Evolutionary conservation across 2,888 invertebrate genomes (phyloP).

Genomic region (Sarcophaga rosellei): DNA sequence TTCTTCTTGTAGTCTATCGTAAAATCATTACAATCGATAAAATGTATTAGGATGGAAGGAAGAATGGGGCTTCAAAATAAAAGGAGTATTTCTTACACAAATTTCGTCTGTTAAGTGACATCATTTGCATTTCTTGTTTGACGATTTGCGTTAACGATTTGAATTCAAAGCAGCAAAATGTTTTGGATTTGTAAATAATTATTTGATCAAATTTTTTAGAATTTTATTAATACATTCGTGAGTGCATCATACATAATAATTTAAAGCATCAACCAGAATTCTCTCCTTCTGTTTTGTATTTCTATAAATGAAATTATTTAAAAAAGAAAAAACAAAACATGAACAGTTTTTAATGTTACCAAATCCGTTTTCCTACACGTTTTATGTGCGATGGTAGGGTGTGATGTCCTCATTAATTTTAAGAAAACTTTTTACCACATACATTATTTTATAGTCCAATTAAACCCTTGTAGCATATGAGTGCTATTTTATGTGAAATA

Average conservation of each 20-base stretch:
- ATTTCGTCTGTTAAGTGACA: neutral
- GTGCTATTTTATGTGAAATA: slow-evolving; percentile 64
- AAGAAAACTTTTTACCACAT: slow-evolving; percentile 60
- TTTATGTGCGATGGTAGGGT: neutral
- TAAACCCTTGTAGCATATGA: slow-evolving; percentile 68
- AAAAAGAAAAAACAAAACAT: too few species aligned
- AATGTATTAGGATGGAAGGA: neutral
- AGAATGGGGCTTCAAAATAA: too few species aligned
- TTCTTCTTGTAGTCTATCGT: neutral
- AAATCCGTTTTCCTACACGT: slow-evolving; percentile 2
- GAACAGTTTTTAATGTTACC: too few species aligned
- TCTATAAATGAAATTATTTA: neutral
- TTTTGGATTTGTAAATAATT: too few species aligned
- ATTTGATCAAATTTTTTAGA: neutral
- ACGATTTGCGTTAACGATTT: too few species aligned
- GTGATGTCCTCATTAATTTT: slow-evolving; percentile 48
- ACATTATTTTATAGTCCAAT: slow-evolving; percentile 68
- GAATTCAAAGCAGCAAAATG: too few species aligned
- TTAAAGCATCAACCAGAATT: neutral
- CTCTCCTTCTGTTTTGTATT: too few species aligned
- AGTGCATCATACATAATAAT: neutral
- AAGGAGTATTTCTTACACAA: neutral
- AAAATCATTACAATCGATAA: neutral
- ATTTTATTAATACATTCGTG: neutral
- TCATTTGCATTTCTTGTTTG: neutral